Evolutionary conservation across 2,797 vertebrate genomes (phyloP).

Genomic region (Astyanax mexicanus): DNA sequence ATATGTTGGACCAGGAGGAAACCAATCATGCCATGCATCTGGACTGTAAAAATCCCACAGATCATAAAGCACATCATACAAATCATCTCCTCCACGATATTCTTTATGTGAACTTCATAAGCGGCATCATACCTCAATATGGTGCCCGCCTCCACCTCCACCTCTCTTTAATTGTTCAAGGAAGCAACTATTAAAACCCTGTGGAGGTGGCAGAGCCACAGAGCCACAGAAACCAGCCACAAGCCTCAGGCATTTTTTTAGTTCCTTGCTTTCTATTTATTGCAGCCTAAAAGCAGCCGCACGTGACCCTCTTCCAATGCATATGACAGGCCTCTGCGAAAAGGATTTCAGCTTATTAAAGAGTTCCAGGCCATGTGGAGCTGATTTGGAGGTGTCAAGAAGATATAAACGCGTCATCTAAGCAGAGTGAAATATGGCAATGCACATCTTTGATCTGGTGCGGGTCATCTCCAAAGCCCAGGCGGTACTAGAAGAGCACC

Average conservation of each 20-base stretch:
- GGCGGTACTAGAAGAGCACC: slow-evolving; percentile 33
- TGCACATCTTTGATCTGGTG: slow-evolving; percentile 78
- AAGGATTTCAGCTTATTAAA: slow-evolving; percentile 66
- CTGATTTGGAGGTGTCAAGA: slow-evolving; percentile 77
- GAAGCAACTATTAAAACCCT: slow-evolving; percentile 1
- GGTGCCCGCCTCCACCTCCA: slow-evolving; percentile 9
- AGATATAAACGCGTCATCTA: slow-evolving; percentile 74
- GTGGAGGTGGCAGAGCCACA: slow-evolving; percentile 23
- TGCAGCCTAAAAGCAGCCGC: slow-evolving; percentile 49
- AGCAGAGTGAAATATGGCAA: slow-evolving; percentile 71
- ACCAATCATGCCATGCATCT: slow-evolving; percentile 63
- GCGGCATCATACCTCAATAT: slow-evolving; percentile 35
- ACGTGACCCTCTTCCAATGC: slow-evolving; percentile 53
- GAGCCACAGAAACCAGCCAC: slow-evolving; percentile 30
- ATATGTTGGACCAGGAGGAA: slow-evolving; percentile 62
- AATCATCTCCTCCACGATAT: slow-evolving; percentile 72
- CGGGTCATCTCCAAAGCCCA: slow-evolving; percentile 57
- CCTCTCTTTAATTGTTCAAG: slow-evolving; percentile 25
- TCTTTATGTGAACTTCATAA: slow-evolving; percentile 64
- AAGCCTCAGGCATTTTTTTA: slow-evolving; percentile 25
- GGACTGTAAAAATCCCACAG: slow-evolving; percentile 70
- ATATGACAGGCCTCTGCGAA: slow-evolving; percentile 62
- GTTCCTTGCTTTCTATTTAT: slow-evolving; percentile 45
- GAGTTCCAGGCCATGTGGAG: slow-evolving; percentile 74
- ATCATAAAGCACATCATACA: slow-evolving; percentile 63